Conservation (phyloP, 2,888 invertebrate genomes). For the Synanthedon andrenaeformis region DNA sequence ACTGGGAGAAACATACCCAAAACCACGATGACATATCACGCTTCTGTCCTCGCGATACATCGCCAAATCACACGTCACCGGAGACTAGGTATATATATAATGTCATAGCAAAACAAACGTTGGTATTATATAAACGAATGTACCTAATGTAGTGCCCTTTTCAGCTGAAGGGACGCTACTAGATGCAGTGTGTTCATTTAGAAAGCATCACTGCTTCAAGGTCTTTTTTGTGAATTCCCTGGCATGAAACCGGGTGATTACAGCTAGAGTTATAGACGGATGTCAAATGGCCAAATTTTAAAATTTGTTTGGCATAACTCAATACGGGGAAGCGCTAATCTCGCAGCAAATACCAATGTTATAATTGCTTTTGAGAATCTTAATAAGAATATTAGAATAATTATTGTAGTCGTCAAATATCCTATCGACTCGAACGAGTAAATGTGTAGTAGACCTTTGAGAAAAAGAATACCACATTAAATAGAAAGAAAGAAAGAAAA, state of each 20-base stretch:
- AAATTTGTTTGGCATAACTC: conserved; percentile 36
- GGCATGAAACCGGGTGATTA: conserved; percentile 50
- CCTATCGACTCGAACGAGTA: no score
- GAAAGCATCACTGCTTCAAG: conserved; percentile 45
- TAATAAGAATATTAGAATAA: no score
- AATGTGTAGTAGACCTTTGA: no score
- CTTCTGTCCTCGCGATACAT: conserved; percentile 25
- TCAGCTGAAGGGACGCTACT: conserved; percentile 43
- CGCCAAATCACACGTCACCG: conserved; percentile 44
- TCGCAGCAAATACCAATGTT: no score
- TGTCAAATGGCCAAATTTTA: conserved; percentile 49
- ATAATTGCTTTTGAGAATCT: no score
- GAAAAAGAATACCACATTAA: no score
- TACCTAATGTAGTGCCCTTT: conserved; percentile 27
- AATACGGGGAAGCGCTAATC: no score
- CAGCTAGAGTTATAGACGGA: conserved; percentile 32
- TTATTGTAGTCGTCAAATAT: no score
- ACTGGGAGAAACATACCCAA: conserved; percentile 43
- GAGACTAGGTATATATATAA: conserved; percentile 16
- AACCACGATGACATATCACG: conserved; percentile 50
- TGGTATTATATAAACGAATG: not conserved
- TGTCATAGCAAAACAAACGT: conserved; percentile 16
- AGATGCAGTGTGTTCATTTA: conserved; percentile 38
- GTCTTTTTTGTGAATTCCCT: conserved; percentile 50
- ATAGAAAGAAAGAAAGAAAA: no score